Evolutionary conservation across 2,888 invertebrate genomes (phyloP).

Genomic region (Himalopsyche kuldschensis): DNA sequence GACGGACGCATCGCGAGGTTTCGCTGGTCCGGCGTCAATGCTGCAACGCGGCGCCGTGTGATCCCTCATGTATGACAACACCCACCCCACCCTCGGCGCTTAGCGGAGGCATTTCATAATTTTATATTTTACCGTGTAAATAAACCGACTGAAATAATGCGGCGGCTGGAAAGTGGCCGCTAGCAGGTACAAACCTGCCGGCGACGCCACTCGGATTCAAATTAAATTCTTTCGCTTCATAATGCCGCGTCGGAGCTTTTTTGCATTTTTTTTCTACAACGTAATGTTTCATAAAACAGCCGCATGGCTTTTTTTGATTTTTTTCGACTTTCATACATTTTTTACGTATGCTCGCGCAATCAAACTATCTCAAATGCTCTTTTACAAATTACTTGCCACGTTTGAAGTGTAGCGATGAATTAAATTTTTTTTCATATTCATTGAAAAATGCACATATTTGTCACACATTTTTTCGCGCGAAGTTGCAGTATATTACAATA

Average conservation of each 20-base stretch:
- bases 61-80: constrained; percentile 15
- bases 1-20: constrained; percentile 1
- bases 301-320: not conserved
- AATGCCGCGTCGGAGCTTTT: not conserved
- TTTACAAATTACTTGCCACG: not conserved
- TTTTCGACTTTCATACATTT: not conserved
- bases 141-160: constrained; percentile 18
- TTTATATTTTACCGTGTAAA: constrained; percentile 4
- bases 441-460: no score
- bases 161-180: constrained; percentile 4
- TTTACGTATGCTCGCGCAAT: not conserved
- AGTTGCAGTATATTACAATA: no score
- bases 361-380: not conserved
- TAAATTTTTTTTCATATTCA: not conserved
- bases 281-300: not conserved
- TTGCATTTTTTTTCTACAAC: not conserved
- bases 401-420: not conserved
- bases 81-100: not conserved
- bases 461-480: no score
- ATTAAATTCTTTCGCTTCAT: constrained; percentile 24
- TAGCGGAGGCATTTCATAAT: not conserved
- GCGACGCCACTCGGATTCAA: constrained; percentile 6
- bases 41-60: constrained; percentile 3
- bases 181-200: not conserved
- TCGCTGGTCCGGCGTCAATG: not conserved